Evolutionary conservation across 2,888 invertebrate species (phyloP), one percentile per base, ranked within the genome.

Genomic region (Diaperis boleti): DNA sequence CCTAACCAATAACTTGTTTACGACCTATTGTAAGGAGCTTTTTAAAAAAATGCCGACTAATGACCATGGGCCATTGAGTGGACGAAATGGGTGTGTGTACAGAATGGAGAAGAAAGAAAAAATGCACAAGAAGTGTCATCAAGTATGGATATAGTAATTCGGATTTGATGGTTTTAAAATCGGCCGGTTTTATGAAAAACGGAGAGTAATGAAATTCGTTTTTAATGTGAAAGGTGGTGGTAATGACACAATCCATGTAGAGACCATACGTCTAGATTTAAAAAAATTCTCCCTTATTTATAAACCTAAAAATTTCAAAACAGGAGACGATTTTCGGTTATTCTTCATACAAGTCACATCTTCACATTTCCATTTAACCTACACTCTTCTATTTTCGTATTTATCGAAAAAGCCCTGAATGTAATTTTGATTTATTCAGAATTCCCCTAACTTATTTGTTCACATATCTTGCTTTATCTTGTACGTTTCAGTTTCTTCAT

Each of bases 1-100:
- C 41, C 41, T 47, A 63, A 54, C 59, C 62, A 62, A 65, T 62
- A 59, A 49, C 56, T 44, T 59, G 61, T 67, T 67, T 67, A 67
- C 60, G 61, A 60, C 33, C 62, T 37, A 52, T 59, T 64, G 64
- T 59, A n/a, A n/a, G n/a, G 11, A 22, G 33, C 33, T 49, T 29
- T 52, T 39, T 11, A 39, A 39, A 52, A 52, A 52, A 52, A 35
- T 26, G 52, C 52, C 39, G 52, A 15, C 52, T 52, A 52, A 52
- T 52, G 52, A 52, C 52, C n/a, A 3, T 14, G 14, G 8, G 47
- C 14, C 31, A 47, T n/a, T 47, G 26, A 26, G n/a, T n/a, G n/a
- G n/a, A 26, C 26, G 8, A 26, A 26, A 26, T 26, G 26, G 26
- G n/a, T 8, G 26, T n/a, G n/a, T 44, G 11, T 22, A 18, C 13